phyloP scores from a whole-genome alignment of 2,888 invertebrate genomes.

The Clunio marinus region DNA sequence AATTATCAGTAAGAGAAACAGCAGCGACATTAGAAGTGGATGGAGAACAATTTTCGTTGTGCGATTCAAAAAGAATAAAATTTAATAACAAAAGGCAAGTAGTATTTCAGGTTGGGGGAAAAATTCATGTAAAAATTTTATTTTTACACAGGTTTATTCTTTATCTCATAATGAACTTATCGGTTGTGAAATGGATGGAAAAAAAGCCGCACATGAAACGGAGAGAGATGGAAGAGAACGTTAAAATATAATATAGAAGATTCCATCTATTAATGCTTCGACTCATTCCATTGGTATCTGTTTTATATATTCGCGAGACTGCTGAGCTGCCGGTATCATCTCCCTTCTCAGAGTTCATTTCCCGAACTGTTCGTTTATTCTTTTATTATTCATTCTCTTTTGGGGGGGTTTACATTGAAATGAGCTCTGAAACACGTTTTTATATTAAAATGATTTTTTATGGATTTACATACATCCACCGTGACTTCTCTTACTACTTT shows the following conservation, averaged over 20 bases:
- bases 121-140: slow-evolving; percentile 19
- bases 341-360: not conserved
- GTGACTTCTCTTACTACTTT: not conserved
- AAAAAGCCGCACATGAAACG: no score
- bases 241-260: not conserved
- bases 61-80: not conserved
- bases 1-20: not conserved
- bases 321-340: slow-evolving; percentile 20
- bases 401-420: slow-evolving; percentile 8
- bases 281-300: no score
- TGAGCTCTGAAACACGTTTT: slow-evolving; percentile 3
- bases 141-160: slow-evolving; percentile 16
- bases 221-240: not conserved
- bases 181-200: not conserved
- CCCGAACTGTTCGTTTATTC: no score
- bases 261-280: slow-evolving; percentile 13
- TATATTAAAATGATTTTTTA: slow-evolving; percentile 21
- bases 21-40: not conserved
- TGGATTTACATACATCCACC: slow-evolving; percentile 16
- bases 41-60: not conserved
- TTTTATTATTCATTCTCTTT: slow-evolving; percentile 20
- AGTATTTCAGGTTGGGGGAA: not conserved
- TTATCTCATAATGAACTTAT: slow-evolving; percentile 27
- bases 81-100: not conserved
- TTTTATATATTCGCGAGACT: slow-evolving; percentile 3